A percentile compares a stretch with the other conserved stretches of the same genome.
Conservation (phyloP, 2,797 vertebrate genomes). For the Acanthurus tractus region DNA sequence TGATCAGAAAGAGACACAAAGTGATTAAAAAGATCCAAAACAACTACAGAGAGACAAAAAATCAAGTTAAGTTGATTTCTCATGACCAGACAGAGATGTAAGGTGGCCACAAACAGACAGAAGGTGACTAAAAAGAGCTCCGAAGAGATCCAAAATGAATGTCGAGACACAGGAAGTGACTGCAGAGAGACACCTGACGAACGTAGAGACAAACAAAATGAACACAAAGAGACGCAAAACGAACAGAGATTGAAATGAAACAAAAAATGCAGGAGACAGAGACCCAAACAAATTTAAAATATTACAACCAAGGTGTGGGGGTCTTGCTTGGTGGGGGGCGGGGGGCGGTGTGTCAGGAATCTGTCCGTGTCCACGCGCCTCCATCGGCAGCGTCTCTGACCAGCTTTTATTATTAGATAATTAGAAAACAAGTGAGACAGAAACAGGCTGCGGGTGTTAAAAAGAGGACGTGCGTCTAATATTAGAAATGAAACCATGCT, state of each 20-base stretch:
- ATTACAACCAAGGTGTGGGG: neutral
- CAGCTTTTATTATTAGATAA: neutral
- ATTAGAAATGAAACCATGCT: conserved; percentile 48
- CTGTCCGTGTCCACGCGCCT: neutral
- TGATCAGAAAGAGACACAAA: neutral
- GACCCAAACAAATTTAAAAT: too few species aligned
- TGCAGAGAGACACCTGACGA: too few species aligned
- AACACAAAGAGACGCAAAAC: too few species aligned
- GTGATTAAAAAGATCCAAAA: neutral
- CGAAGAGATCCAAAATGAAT: too few species aligned
- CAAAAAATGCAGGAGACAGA: too few species aligned
- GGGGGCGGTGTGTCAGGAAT: neutral
- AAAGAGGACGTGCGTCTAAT: conserved; percentile 33
- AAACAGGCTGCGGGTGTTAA: neutral
- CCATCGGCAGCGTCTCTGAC: neutral
- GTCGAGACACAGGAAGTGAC: neutral
- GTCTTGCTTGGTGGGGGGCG: neutral
- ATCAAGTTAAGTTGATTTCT: neutral
- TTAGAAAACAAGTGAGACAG: neutral
- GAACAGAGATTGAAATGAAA: too few species aligned
- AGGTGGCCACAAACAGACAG: neutral
- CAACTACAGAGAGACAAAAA: neutral
- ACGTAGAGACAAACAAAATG: too few species aligned
- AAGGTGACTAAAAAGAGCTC: neutral
- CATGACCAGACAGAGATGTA: neutral